Evolutionary conservation across 2,797 vertebrate genomes (phyloP), one percentile per base, ranked within the genome.

Genomic region (Eptatretus atami): DNA sequence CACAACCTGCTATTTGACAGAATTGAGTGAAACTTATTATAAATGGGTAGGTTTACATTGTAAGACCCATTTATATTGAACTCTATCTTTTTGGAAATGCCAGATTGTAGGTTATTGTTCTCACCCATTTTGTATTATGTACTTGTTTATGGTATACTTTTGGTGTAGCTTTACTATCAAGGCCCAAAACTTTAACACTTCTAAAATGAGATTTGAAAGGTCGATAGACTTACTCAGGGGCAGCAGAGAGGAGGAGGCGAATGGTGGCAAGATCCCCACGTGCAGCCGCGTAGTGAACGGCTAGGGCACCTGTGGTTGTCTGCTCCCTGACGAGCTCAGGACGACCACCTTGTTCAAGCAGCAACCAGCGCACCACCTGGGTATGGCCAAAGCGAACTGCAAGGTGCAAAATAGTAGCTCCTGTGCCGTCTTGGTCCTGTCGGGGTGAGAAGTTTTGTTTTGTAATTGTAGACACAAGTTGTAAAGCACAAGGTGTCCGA

Each of bases 251-350:
- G 66, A 96, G 79, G 65, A 92, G 79, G 67, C 79, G 78, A 66
- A 93, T 78, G 55, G 87, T 86, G 67, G 78, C 71, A 68, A 92
- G 78, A 73, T 96, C 88, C 72, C 88, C 90, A 80, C 94, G 94
- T 81, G 87, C 84, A 71, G 90, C 84, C 1, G 90, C 86, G 1
- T 96, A 96, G 73, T 96, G 90, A 67, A 92, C 67, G 2, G 90
- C 81, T 55, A 93, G 70, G 2, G 84, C 86, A 6, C 90, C 86
- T 0, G 80, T 84, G 65, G 93, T 83, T 0, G 87, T 95, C 31
- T 44, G 31, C 31, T 44, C 31, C 31, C 31, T 44, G 73, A 79
- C 70, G 53, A 71, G 68, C 4, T 75, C 73, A 11, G 86, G 78
- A 65, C 92, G 81, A 12, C 77, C 82, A 63, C 79, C 79, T n/a